These are phyloP conservation scores for Phalacrocorax carbo DNA, from an alignment of 2,113 vertebrate genomes.

Conservation along the genomic window DNA sequence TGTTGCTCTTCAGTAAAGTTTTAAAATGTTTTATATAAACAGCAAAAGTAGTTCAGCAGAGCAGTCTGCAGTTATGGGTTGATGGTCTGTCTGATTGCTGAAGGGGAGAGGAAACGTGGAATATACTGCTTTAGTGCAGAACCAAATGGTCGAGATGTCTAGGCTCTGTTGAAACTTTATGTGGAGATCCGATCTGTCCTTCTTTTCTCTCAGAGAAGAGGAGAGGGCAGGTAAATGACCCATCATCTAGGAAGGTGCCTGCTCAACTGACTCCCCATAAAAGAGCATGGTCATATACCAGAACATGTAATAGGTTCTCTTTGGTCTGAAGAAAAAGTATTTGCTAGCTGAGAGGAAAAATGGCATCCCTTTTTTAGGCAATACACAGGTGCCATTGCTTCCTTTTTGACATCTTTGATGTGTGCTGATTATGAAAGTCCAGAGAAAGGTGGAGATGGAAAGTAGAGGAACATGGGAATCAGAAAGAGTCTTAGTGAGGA, in stretches of 20 bases:
- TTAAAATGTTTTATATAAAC: background rate
- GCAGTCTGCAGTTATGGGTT: background rate
- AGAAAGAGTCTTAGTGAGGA: background rate
- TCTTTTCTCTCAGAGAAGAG: background rate
- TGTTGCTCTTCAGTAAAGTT: background rate
- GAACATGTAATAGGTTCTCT: background rate
- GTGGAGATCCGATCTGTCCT: background rate
- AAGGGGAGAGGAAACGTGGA: background rate
- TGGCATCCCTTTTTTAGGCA: background rate
- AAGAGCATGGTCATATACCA: background rate
- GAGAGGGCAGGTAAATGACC: background rate
- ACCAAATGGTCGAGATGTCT: background rate
- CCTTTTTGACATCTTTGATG: background rate
- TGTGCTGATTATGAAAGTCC: background rate
- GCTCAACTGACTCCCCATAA: accelerated
- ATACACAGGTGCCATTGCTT: background rate
- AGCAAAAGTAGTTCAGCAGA: background rate
- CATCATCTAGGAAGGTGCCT: background rate
- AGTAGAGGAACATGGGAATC: background rate
- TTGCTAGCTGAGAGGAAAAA: background rate
- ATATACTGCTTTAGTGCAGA: background rate
- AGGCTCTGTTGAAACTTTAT: background rate
- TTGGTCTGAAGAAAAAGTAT: background rate
- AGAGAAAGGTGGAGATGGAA: background rate
- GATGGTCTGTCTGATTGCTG: background rate